A percentile compares a stretch with the other conserved stretches of the same genome.
Conservation (phyloP, 2,888 invertebrate genomes). For the Ischnus inquisitorius region DNA sequence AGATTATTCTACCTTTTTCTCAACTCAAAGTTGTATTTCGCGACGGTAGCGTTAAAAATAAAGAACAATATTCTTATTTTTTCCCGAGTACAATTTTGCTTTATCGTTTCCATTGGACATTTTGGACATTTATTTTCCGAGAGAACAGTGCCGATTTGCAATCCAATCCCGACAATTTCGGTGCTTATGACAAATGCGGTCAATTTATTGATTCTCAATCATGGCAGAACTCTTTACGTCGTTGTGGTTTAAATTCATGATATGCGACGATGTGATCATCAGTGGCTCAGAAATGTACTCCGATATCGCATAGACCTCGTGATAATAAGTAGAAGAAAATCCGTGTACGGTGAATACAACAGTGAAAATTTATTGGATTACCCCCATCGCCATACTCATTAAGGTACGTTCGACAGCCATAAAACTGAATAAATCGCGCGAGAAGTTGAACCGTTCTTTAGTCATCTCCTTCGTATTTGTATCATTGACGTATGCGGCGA, state of each 20-base stretch:
- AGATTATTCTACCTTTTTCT: conserved; percentile 25
- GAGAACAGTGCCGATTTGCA: conserved; percentile 6
- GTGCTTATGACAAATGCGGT: neutral
- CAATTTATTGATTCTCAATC: conserved; percentile 3
- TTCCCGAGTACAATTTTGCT: neutral
- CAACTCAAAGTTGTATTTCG: neutral
- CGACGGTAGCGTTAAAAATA: neutral
- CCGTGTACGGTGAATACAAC: conserved; percentile 54
- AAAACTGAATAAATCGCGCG: no score
- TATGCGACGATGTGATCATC: conserved; percentile 5
- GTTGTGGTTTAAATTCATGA: conserved; percentile 45
- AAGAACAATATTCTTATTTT: neutral
- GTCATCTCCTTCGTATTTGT: no score
- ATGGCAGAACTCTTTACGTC: conserved; percentile 41
- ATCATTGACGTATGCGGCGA: neutral
- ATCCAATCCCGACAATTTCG: neutral
- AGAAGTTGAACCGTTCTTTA: no score
- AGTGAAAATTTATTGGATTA: conserved; percentile 68
- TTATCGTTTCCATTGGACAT: neutral
- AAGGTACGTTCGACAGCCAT: conserved; percentile 44
- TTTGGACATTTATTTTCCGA: neutral
- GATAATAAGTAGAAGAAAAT: conserved; percentile 12
- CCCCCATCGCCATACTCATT: conserved; percentile 35
- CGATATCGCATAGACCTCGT: conserved; percentile 30
- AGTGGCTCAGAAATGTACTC: conserved; percentile 44